Percentiles rank a stretch among this genome's conserved stretches.
phyloP scores from a whole-genome alignment of 2,888 invertebrate genomes.

The Stenolophus ochropezus region DNA sequence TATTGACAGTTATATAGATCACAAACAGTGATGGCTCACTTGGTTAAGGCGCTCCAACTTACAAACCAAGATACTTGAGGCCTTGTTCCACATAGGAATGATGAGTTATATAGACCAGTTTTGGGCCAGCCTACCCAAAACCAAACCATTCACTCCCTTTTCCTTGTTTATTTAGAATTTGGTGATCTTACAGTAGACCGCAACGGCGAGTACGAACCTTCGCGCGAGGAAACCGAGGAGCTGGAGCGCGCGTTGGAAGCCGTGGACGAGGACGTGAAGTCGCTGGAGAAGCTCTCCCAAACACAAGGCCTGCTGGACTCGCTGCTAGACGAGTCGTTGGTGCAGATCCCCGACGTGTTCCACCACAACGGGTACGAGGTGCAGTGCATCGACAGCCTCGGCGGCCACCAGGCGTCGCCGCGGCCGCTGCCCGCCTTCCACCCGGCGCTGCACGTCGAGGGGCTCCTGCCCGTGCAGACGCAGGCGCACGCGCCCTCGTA shows the following conservation, averaged over 20 bases:
- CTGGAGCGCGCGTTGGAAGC: constrained; percentile 89
- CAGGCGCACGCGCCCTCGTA: constrained; percentile 51
- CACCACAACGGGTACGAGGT: constrained; percentile 70
- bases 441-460: constrained; percentile 45
- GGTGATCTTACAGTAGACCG: constrained; percentile 75
- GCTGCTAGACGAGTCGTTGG: constrained; percentile 77
- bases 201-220: constrained; percentile 83
- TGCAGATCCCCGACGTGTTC: constrained; percentile 74
- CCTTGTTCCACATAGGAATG: too few relatives aligned
- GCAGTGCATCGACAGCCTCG: constrained; percentile 45
- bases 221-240: constrained; percentile 90
- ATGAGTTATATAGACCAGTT: background rate
- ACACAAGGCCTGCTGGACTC: constrained; percentile 78
- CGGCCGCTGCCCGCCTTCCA: constrained; percentile 40
- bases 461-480: constrained; percentile 35
- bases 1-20: too few relatives aligned
- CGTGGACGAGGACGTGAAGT: constrained; percentile 84
- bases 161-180: constrained; percentile 3
- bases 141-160: background rate
- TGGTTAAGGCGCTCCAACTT: too few relatives aligned
- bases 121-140: background rate
- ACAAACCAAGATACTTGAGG: too few relatives aligned
- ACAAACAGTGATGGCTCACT: too few relatives aligned
- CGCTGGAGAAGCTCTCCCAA: constrained; percentile 80
- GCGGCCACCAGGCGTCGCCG: constrained; percentile 22